Percentiles rank a stretch among this genome's conserved stretches.
Conservation (phyloP, 2,113 vertebrate genomes). For the Aythya baeri region DNA sequence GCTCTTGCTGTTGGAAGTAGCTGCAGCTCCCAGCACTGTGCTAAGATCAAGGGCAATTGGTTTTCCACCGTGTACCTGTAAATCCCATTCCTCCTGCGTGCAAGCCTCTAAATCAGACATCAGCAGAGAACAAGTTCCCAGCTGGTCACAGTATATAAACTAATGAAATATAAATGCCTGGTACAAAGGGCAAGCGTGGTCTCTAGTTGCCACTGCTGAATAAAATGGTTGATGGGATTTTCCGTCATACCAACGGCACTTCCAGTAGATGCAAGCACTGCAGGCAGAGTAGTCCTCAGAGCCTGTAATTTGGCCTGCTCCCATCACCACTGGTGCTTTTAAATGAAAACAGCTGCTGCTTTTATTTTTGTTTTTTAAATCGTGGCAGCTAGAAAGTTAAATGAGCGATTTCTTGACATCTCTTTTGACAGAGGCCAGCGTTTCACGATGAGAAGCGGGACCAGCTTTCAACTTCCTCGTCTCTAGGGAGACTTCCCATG, state of each 20-base stretch:
- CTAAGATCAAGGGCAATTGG: not conserved
- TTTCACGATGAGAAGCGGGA: not conserved
- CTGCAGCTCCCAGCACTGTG: not conserved
- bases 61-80: not conserved
- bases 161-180: not conserved
- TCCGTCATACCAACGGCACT: not conserved
- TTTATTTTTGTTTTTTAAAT: not conserved
- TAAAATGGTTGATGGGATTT: not conserved
- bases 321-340: not conserved
- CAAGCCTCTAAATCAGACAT: not conserved
- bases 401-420: not conserved
- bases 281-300: not conserved
- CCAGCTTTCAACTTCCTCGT: not conserved
- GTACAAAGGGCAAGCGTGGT: not conserved
- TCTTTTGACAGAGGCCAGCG: not conserved
- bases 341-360: conserved; percentile 20
- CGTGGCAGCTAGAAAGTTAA: not conserved
- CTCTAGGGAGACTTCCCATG: not conserved
- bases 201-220: not conserved
- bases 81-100: not conserved
- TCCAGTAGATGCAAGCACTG: conserved; percentile 1
- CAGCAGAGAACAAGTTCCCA: conserved; percentile 10
- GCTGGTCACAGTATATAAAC: not conserved
- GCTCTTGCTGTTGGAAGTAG: not conserved
- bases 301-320: conserved; percentile 55